Percentiles rank a stretch among this genome's conserved stretches.
Evolutionary conservation across 2,888 invertebrate species (phyloP).

Genomic region (Phymatocera aterrima): DNA sequence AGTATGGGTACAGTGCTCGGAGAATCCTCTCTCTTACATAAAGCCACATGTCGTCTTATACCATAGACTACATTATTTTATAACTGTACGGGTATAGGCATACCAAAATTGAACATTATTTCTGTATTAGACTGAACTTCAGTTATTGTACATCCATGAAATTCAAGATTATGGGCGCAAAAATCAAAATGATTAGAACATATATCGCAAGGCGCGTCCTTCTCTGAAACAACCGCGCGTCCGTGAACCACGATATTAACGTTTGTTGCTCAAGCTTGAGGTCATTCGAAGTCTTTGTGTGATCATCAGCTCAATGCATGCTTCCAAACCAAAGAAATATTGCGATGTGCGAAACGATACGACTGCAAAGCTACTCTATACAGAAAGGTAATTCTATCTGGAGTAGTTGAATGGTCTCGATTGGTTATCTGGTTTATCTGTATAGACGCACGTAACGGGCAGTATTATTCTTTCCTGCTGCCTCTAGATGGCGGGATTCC

Average conservation of each 20-base stretch:
- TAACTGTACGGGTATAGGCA: no score
- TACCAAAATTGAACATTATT: no score
- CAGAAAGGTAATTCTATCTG: not conserved
- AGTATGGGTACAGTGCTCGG: slow-evolving; percentile 10
- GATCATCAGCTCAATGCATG: not conserved
- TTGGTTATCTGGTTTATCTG: not conserved
- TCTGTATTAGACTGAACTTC: no score
- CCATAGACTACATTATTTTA: no score
- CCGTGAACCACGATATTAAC: no score
- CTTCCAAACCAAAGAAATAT: not conserved
- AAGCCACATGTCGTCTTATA: not conserved
- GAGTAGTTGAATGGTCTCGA: not conserved
- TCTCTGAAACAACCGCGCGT: no score
- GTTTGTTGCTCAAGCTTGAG: no score
- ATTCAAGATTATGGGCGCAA: no score
- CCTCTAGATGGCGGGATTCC: not conserved
- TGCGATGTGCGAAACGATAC: not conserved
- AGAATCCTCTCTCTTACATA: slow-evolving; percentile 5
- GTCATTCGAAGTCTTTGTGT: no score
- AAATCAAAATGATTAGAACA: no score
- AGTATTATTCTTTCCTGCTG: not conserved
- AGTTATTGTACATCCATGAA: no score
- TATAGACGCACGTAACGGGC: not conserved
- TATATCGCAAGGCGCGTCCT: no score
- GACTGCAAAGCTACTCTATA: not conserved